phyloP scores from a whole-genome alignment of 2,888 invertebrate species.

The Ctenicera cuprea region DNA sequence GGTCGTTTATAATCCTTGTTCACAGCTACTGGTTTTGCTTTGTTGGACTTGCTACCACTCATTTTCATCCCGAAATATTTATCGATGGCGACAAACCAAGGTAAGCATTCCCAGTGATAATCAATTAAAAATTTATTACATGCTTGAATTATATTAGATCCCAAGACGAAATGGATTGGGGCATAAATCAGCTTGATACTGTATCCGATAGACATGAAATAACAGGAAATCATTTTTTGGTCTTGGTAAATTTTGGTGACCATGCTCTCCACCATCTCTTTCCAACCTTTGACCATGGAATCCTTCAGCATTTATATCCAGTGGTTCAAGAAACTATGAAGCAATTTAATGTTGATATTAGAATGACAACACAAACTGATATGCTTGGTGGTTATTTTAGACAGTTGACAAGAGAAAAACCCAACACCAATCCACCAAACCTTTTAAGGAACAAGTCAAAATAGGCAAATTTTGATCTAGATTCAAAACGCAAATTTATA shows the following conservation, averaged over 20 bases:
- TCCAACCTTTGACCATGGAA: constrained; percentile 87
- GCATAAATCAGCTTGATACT: constrained; percentile 85
- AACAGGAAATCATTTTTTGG: constrained; percentile 80
- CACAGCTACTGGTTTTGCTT: not conserved
- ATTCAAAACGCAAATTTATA: no score
- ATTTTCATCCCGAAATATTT: constrained; percentile 21
- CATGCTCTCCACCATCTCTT: constrained; percentile 89
- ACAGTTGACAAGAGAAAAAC: constrained; percentile 74
- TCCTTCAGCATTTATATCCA: constrained; percentile 80
- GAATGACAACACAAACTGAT: constrained; percentile 75
- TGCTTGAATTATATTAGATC: not conserved
- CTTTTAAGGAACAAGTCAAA: no score
- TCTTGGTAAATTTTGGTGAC: constrained; percentile 85
- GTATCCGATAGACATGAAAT: constrained; percentile 83
- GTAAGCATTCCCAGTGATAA: not conserved
- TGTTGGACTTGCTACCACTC: not conserved
- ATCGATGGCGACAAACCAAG: constrained; percentile 10
- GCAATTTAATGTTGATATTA: constrained; percentile 77
- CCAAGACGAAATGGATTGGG: constrained; percentile 80
- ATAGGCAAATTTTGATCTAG: no score
- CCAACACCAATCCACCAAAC: constrained; percentile 68
- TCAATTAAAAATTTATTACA: not conserved
- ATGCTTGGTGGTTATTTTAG: constrained; percentile 82
- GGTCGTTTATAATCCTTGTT: not conserved
- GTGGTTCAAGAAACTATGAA: constrained; percentile 78